phyloP scores from a whole-genome alignment of 1,140 invertebrate genomes.

The Monochamus saltuarius region DNA sequence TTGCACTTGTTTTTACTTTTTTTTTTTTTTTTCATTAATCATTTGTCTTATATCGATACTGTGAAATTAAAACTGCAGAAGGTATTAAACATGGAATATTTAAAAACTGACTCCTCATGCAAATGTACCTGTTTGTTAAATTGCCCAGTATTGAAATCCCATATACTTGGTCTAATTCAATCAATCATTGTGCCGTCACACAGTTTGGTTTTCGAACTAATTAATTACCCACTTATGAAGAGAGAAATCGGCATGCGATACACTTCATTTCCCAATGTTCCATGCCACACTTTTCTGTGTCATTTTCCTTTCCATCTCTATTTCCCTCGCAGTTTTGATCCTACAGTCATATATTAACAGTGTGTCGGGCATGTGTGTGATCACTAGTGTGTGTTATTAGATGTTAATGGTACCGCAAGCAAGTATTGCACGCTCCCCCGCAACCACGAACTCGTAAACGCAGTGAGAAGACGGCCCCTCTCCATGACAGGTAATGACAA shows the following conservation, averaged over 20 bases:
- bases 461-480: constrained; percentile 39
- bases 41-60: no score
- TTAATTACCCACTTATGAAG: no score
- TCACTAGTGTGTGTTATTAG: constrained; percentile 48
- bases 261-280: no score
- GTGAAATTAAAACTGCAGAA: not conserved
- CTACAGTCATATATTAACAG: not conserved
- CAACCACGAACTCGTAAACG: constrained; percentile 40
- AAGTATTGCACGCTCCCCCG: constrained; percentile 62
- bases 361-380: constrained; percentile 34
- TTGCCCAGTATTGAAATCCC: no score
- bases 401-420: constrained; percentile 51
- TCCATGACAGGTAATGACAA: constrained; percentile 52
- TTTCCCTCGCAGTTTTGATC: no score
- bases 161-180: no score
- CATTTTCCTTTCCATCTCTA: not conserved
- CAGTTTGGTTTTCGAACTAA: no score
- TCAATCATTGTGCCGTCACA: no score
- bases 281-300: not conserved
- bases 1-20: constrained; percentile 3
- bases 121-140: no score
- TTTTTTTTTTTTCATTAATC: constrained; percentile 1
- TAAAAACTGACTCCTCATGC: no score
- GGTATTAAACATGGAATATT: not conserved
- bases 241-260: no score